These are phyloP conservation scores for Hypomecis atomaria DNA, from an alignment of 2,888 invertebrate species.

Conservation along the genomic window DNA sequence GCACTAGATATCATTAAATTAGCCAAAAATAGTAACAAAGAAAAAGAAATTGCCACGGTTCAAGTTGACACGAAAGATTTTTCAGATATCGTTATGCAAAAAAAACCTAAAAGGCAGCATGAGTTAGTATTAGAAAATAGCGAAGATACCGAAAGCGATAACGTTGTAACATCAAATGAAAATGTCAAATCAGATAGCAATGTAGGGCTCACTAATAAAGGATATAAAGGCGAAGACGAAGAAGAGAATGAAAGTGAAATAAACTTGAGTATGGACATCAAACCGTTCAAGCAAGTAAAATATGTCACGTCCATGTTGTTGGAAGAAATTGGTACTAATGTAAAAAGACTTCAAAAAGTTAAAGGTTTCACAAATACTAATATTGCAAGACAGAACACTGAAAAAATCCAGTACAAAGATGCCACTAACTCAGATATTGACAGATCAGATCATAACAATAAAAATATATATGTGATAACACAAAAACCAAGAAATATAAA, in stretches of 20 bases:
- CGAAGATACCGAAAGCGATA: neutral
- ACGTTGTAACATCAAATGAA: neutral
- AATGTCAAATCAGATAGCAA: neutral
- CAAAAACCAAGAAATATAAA: conserved; percentile 19
- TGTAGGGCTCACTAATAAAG: neutral
- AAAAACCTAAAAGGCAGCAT: too few species aligned
- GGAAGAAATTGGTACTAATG: neutral
- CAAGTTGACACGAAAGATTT: neutral
- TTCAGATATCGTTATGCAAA: neutral
- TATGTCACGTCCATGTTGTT: neutral
- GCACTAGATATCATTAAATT: conserved; percentile 4
- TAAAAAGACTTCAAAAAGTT: neutral
- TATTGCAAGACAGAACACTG: neutral
- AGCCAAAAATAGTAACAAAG: neutral
- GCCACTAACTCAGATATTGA: neutral
- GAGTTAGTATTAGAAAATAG: neutral
- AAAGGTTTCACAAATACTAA: neutral
- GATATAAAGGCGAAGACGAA: neutral
- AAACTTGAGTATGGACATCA: neutral
- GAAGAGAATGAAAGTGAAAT: neutral
- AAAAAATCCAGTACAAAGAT: neutral
- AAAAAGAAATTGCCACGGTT: neutral
- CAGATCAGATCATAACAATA: neutral
- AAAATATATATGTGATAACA: conserved; percentile 17
- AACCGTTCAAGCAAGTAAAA: neutral